Percentiles rank a stretch among this genome's conserved stretches.
phyloP scores from a whole-genome alignment of 2,113 vertebrate species.

The Pygoscelis antarcticus region DNA sequence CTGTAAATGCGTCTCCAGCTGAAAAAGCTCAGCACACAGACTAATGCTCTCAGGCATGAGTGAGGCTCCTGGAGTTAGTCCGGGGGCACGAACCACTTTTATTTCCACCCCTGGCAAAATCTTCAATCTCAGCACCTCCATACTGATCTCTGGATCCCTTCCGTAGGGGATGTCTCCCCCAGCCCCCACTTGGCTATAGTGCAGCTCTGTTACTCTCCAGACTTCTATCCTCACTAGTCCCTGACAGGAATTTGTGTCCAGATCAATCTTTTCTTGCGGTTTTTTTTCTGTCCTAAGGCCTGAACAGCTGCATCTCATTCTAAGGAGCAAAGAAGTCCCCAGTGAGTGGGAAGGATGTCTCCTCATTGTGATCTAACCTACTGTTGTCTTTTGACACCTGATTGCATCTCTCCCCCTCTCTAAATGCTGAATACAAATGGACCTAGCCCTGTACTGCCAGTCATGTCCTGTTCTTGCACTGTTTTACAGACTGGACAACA shows the following conservation, averaged over 20 bases:
- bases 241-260: slow-evolving; percentile 12
- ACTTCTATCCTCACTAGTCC: slow-evolving; percentile 1
- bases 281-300: background rate
- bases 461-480: background rate
- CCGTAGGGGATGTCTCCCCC: background rate
- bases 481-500: background rate
- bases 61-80: background rate
- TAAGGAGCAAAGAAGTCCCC: background rate
- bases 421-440: background rate
- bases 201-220: background rate
- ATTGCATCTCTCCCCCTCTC: background rate
- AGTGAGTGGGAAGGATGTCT: background rate
- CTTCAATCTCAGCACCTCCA: background rate
- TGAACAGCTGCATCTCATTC: slow-evolving; percentile 41
- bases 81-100: background rate
- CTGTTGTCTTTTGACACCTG: slow-evolving; percentile 17
- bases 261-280: background rate
- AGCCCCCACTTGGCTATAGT: background rate
- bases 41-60: background rate
- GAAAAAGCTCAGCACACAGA: background rate
- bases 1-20: background rate
- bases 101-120: background rate
- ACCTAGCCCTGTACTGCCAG: background rate
- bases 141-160: background rate
- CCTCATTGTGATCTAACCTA: background rate